A percentile compares a stretch with the other conserved stretches of the same genome.
These are phyloP conservation scores for Dynastes hyllus DNA, from an alignment of 2,888 invertebrate species.

Conservation along the genomic window DNA sequence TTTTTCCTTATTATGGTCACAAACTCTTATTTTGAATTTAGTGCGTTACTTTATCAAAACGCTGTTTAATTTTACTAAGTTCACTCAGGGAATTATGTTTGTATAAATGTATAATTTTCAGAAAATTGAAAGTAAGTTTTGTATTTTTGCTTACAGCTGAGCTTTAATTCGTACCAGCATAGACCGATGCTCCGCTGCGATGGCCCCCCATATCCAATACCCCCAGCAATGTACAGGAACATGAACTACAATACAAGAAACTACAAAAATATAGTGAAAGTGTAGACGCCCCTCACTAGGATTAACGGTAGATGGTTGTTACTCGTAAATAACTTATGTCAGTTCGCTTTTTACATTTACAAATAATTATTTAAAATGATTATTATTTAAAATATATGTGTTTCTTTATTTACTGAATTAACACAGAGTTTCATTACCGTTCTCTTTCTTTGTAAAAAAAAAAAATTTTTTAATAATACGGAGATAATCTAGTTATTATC, in stretches of 20 bases:
- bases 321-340: slow-evolving; percentile 55
- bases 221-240: slow-evolving; percentile 67
- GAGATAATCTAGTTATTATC: background rate
- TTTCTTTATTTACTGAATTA: slow-evolving; percentile 59
- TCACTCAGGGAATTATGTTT: too few relatives aligned
- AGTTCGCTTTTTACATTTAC: slow-evolving; percentile 55
- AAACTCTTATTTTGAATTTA: too few relatives aligned
- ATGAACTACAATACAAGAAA: slow-evolving; percentile 67
- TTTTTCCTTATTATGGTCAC: too few relatives aligned
- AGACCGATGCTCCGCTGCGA: slow-evolving; percentile 67
- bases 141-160: slow-evolving; percentile 64
- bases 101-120: too few relatives aligned
- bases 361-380: slow-evolving; percentile 58
- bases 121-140: background rate
- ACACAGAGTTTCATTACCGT: slow-evolving; percentile 57
- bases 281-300: slow-evolving; percentile 63
- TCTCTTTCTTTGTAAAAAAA: slow-evolving; percentile 22
- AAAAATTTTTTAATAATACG: background rate
- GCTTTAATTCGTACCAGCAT: slow-evolving; percentile 66
- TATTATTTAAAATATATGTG: slow-evolving; percentile 61
- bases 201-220: slow-evolving; percentile 65
- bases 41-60: too few relatives aligned
- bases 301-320: slow-evolving; percentile 65
- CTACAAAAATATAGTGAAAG: slow-evolving; percentile 68
- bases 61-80: too few relatives aligned